A percentile compares a stretch with the other conserved stretches of the same genome.
Conservation (phyloP, 2,888 invertebrate species). For the Bugula neritina region DNA sequence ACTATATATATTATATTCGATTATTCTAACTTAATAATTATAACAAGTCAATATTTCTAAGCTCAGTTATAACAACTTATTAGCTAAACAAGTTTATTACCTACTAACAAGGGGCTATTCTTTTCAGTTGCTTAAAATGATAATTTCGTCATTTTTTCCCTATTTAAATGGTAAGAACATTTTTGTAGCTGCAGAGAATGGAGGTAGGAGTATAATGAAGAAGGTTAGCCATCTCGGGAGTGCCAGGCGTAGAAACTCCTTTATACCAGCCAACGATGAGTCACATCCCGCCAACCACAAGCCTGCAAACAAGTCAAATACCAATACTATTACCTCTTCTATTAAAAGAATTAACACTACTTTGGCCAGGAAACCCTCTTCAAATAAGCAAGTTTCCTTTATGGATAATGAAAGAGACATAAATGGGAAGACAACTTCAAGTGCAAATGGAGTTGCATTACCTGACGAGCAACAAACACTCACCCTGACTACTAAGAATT, state of each 20-base stretch:
- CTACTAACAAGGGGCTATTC: too few species aligned
- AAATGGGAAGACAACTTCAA: not conserved
- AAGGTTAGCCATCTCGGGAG: not conserved
- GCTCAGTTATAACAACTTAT: too few species aligned
- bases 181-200: not conserved
- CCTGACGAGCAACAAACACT: slow-evolving; percentile 2
- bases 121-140: too few species aligned
- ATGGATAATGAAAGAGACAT: not conserved
- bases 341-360: not conserved
- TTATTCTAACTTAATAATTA: not conserved
- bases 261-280: not conserved
- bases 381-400: slow-evolving; percentile 24
- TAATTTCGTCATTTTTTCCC: too few species aligned
- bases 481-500: slow-evolving; percentile 18
- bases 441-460: not conserved
- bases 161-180: too few species aligned
- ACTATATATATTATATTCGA: not conserved
- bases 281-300: too few species aligned
- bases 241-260: not conserved
- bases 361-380: not conserved
- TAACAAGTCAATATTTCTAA: not conserved
- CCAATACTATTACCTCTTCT: not conserved
- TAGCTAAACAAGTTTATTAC: too few species aligned
- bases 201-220: not conserved
- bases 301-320: not conserved